Conservation (phyloP, 1,140 invertebrate species). For the Panonychus citri region DNA sequence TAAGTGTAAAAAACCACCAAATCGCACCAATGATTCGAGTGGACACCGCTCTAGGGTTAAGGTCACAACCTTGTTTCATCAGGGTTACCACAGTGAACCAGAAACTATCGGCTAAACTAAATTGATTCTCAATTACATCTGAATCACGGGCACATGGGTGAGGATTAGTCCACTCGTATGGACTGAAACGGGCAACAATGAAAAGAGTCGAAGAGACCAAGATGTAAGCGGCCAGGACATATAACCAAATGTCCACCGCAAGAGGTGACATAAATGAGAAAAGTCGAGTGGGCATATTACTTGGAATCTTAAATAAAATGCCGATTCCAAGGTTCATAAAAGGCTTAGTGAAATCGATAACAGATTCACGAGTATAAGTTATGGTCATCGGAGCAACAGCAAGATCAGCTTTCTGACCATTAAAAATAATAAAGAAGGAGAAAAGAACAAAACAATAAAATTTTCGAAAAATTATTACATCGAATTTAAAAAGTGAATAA, state of each 20-base stretch:
- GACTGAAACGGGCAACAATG: constrained; percentile 70
- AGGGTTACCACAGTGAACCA: constrained; percentile 70
- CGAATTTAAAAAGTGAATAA: too few relatives aligned
- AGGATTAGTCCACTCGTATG: constrained; percentile 54
- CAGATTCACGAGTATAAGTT: constrained; percentile 52
- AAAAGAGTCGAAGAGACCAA: constrained; percentile 74
- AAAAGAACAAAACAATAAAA: not conserved
- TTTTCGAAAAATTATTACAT: too few relatives aligned
- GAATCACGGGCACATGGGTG: constrained; percentile 37
- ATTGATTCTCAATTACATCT: constrained; percentile 64
- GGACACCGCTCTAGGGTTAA: constrained; percentile 26
- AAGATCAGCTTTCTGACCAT: not conserved
- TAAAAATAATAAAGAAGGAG: not conserved
- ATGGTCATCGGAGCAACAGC: constrained; percentile 65
- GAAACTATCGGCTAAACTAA: constrained; percentile 58
- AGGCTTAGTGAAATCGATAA: constrained; percentile 81
- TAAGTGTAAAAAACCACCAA: constrained; percentile 35
- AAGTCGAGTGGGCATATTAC: constrained; percentile 65
- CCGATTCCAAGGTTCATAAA: constrained; percentile 70
- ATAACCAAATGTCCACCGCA: constrained; percentile 82
- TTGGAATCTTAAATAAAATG: constrained; percentile 28
- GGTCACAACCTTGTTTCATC: constrained; percentile 77
- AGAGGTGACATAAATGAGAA: constrained; percentile 83
- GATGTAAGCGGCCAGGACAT: constrained; percentile 77
- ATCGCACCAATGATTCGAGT: constrained; percentile 20